Evolutionary conservation across 2,888 invertebrate genomes (phyloP), one percentile per base, ranked within the genome.

Genomic region (Pegoplata infirma): DNA sequence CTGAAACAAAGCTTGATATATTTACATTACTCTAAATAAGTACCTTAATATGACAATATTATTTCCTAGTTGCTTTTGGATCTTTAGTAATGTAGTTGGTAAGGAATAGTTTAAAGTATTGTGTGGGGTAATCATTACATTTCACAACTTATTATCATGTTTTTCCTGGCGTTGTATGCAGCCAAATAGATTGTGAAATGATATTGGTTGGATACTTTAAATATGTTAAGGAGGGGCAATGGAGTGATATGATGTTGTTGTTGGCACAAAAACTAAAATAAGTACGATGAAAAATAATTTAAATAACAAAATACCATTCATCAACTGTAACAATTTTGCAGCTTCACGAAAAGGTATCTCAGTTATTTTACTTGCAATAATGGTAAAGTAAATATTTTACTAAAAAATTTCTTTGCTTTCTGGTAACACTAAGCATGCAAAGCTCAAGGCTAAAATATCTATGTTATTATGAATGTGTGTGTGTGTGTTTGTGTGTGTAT

Each of bases 301-400:
- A 68, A 74, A 74, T 74, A 78, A 61, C 61, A 58, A 78, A 74
- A 78, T 69, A 53, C 74, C 74, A 74, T 64, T 68, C 74, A 69
- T 74, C 74, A 69, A 74, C 74, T 74, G 63, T 58, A 64, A 53
- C 63, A 68, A 78, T 69, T 69, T 74, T 68, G 53, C 74, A 78
- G 58, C 78, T 68, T 68, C 63, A 58, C 68, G 66, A 72, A 53
- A 76, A 76, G 73, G 72, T 73, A 80, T 80, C 64, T 76, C 14
- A 73, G 80, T 56, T 76, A 80, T 80, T 80, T 80, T 73, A 51
- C 69, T 79, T 69, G 75, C 69, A 77, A 77, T 71, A 67, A 71
- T 76, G 78, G 53, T 67, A 47, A 73, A 76, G 79, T 44, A 80
- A 81, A 72, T 80, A 81, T 81, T 81, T 81, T 66, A 76, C 64